Conservation (phyloP, 2,113 vertebrate species). For the Prunella fulvescens region DNA sequence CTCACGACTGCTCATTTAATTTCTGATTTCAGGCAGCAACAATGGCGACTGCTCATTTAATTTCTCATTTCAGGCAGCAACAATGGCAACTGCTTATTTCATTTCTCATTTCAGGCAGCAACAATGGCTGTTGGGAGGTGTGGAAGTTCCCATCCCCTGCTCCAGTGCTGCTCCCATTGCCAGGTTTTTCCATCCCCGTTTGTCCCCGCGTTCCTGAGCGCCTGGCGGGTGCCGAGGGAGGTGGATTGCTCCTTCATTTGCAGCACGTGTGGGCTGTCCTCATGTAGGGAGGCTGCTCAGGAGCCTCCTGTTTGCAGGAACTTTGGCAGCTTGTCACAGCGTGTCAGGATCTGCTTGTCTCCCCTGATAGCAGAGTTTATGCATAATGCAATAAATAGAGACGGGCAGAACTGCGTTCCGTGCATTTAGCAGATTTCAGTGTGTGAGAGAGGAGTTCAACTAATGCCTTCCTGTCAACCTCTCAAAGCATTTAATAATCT, state of each 20-base stretch:
- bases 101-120: not conserved
- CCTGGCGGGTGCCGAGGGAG: not conserved
- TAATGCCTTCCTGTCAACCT: not conserved
- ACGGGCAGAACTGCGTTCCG: not conserved
- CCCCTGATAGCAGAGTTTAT: not conserved
- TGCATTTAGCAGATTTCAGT: not conserved
- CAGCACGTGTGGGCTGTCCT: not conserved
- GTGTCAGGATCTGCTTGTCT: not conserved
- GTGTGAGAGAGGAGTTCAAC: not conserved
- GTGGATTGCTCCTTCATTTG: not conserved
- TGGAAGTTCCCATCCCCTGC: not conserved
- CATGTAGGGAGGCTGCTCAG: not conserved
- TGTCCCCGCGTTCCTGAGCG: not conserved
- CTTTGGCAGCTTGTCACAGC: conserved; percentile 23
- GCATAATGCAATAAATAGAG: conserved; percentile 30
- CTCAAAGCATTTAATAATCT: not conserved
- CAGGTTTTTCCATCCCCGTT: not conserved
- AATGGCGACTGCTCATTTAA: not conserved
- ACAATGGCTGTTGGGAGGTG: not conserved
- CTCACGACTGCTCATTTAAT: accelerated
- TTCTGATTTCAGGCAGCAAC: not conserved
- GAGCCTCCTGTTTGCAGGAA: not conserved
- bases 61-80: not conserved
- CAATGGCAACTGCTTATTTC: not conserved
- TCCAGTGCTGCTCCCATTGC: not conserved